Evolutionary conservation across 2,888 invertebrate genomes (phyloP).

Genomic region (Drepanosiphum platanoidis): DNA sequence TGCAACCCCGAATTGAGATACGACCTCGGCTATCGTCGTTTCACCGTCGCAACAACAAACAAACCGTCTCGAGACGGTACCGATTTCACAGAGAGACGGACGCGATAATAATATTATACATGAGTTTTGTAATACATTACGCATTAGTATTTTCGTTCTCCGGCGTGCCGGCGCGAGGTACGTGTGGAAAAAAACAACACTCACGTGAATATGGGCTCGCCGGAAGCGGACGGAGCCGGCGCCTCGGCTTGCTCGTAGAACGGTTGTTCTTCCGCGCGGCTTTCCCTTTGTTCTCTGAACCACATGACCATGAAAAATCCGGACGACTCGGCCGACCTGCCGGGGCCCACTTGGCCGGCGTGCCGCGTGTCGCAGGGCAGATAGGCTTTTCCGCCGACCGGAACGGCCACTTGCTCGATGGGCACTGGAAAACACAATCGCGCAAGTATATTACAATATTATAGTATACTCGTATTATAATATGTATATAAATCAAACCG

Average conservation of each 20-base stretch:
- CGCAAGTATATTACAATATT: too few species aligned
- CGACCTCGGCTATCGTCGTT: background rate
- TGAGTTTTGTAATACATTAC: too few species aligned
- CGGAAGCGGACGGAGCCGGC: background rate
- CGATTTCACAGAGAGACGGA: too few species aligned
- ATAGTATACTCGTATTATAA: too few species aligned
- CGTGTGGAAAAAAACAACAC: too few species aligned
- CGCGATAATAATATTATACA: too few species aligned
- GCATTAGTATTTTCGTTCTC: background rate
- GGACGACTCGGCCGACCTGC: background rate
- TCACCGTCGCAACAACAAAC: too few species aligned
- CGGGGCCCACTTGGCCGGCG: background rate
- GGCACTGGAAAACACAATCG: conserved; percentile 39
- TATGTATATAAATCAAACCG: conserved; percentile 1
- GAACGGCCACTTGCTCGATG: conserved; percentile 52
- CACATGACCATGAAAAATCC: conserved; percentile 57
- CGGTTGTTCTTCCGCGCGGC: background rate
- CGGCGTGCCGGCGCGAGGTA: too few species aligned
- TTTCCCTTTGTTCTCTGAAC: conserved; percentile 37
- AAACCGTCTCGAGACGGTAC: too few species aligned
- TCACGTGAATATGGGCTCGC: conserved; percentile 56
- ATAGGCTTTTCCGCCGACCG: conserved; percentile 50
- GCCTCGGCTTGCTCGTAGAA: background rate
- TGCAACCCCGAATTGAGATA: background rate
- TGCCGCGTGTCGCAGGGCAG: conserved; percentile 42